Evolutionary conservation across 2,113 vertebrate species (phyloP).

Genomic region (Hemiscyllium ocellatum): DNA sequence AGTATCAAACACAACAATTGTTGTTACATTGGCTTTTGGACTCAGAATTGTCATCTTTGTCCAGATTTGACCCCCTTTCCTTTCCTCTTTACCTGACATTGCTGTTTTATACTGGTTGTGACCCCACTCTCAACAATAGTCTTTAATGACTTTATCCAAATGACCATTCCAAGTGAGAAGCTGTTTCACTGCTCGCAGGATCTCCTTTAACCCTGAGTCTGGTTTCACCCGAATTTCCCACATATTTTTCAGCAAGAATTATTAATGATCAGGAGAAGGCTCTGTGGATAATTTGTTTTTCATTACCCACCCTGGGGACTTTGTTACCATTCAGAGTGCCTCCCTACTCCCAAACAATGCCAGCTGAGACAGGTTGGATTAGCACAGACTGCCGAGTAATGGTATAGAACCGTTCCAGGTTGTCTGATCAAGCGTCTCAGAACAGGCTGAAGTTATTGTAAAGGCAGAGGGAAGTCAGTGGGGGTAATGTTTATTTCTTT

Average conservation of each 20-base stretch:
- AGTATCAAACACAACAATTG: background rate
- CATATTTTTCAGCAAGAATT: background rate
- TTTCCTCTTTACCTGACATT: background rate
- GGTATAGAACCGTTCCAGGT: background rate
- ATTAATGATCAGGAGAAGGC: background rate
- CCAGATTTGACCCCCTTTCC: background rate
- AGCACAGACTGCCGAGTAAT: background rate
- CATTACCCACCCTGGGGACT: background rate
- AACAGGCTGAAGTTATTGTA: background rate
- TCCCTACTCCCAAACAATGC: background rate
- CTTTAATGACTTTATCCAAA: background rate
- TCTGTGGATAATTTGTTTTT: slow-evolving; percentile 14
- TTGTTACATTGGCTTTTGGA: background rate
- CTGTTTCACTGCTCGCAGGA: background rate
- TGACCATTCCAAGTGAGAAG: background rate
- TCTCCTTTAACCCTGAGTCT: background rate
- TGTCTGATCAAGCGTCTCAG: background rate
- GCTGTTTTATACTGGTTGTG: background rate
- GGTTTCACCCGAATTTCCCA: background rate
- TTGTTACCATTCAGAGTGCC: background rate
- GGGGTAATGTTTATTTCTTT: background rate
- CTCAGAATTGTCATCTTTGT: background rate
- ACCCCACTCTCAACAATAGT: background rate
- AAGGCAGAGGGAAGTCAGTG: background rate
- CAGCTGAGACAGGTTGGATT: background rate